Base-by-base conservation (phyloP, 1,140 invertebrate genomes). In the Camponotus floridanus region DNA sequence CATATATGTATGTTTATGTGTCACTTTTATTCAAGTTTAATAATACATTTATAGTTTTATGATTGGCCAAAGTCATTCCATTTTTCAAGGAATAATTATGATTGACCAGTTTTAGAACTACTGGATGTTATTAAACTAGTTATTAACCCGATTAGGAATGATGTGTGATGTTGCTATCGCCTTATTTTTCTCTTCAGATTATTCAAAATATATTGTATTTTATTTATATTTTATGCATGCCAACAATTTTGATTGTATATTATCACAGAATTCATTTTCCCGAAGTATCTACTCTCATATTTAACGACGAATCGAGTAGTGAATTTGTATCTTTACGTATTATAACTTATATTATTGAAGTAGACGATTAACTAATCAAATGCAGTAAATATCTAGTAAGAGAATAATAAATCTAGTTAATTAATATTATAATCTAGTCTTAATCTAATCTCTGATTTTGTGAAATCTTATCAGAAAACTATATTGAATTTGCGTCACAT, bases 221-320 rank as follows among this genome's bases (percentile, higher is more conserved):
- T 67, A 36, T 4, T 36, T 57, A 9, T 42, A 70, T 70, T 33
- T 51, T 15, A 42, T 3, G 15, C 13, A 67, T 67, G n/a, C 11
- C 36, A 61, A 71, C 11, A 55, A 8, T 64, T 71, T 83, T 45
- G 39, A 48, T 83, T 36, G 33, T 68, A 73, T 76, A 78, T 80
- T 87, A 84, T 84, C 73, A 87, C 73, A 87, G 85, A 89, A 89
- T 81, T 73, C 9, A 18, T 62, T 84, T 48, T 36, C 26, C 33
- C 51, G 7, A 70, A 31, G 15, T 51, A 55, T 45, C 45, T 62
- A 31, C 26, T 87, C 39, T 73, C n/a, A 55, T 45, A 85, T 70
- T 31, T 70, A 81, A 55, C 26, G 51, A 70, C 18, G 11, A 70
- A 64, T 21, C 3, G 33, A 67, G 5, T 57, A 76, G 15, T 45